Evolutionary conservation across 2,797 vertebrate species (phyloP).

Genomic region (Sphenodon punctatus): DNA sequence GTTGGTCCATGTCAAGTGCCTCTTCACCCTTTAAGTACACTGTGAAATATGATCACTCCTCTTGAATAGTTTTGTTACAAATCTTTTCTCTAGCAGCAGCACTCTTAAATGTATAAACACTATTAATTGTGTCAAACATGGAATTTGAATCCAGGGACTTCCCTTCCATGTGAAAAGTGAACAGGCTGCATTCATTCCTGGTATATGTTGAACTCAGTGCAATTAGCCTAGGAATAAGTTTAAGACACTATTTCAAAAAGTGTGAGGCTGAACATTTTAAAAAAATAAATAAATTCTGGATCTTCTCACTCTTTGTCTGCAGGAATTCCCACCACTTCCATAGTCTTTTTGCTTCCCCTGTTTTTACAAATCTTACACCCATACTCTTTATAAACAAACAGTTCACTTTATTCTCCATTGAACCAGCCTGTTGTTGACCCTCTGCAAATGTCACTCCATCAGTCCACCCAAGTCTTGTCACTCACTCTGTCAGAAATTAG

Average conservation of each 20-base stretch:
- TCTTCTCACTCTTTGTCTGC: background rate
- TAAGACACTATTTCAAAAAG: background rate
- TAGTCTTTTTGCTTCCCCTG: background rate
- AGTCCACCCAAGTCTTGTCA: background rate
- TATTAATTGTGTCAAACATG: conserved; percentile 65
- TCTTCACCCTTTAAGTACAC: conserved; percentile 68
- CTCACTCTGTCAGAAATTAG: background rate
- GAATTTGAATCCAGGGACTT: conserved; percentile 47
- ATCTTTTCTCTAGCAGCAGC: conserved; percentile 42
- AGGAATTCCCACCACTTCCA: background rate
- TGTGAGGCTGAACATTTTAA: background rate
- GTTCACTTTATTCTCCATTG: background rate
- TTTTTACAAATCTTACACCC: background rate
- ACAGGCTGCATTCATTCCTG: conserved; percentile 49
- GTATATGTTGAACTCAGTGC: conserved; percentile 3
- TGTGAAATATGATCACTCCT: conserved; percentile 64
- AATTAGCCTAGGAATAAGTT: background rate
- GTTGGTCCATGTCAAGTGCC: conserved; percentile 66
- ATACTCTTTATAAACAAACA: no score
- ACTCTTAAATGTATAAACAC: conserved; percentile 62
- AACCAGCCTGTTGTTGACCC: background rate
- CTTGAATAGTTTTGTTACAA: conserved; percentile 25
- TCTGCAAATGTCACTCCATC: background rate
- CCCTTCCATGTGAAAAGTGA: conserved; percentile 31
- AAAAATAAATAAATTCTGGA: no score